Evolutionary conservation across 2,113 vertebrate species (phyloP), one percentile per base, ranked within the genome.

Genomic region (Malurus melanocephalus): DNA sequence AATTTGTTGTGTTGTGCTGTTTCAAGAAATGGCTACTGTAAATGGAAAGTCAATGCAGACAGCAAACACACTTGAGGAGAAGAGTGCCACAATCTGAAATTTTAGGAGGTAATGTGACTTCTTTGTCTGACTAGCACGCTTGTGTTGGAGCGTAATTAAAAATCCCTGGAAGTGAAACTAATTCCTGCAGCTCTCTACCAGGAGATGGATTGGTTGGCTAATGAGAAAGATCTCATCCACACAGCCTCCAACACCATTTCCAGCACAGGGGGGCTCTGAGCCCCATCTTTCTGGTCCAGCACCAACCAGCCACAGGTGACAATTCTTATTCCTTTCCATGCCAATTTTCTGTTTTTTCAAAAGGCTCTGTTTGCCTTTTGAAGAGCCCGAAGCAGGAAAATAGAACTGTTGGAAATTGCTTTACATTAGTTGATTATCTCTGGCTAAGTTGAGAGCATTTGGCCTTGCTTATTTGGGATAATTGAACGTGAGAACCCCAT

Each of bases 361-460:
- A 38, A 38, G 23, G n/a, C 9, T 48, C 49, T 55, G 35, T 24
- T 64, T 42, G 22, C 4, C 10, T 55, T 75, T 75, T 52, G 12
- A 74, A 73, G 66, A 90, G 77, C 77, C 88, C 21, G 46, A 78
- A 95, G 88, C 74, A 88, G 66, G 65, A 91, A 88, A 90, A 81
- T 35, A 61, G 51, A 85, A 65, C 62, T 76, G 84, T 82, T 87
- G 86, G 80, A 94, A 93, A 94, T 90, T 92, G 84, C 55, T 79
- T 93, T 86, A 55, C 20, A 76, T 95, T 88, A 92, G 86, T 87
- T 88, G 84, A 95, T 94, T 95, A 94, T 94, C 84, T 94, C 86
- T 92, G 81, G 86, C 68, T 85, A 93, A 90, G 78, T 87, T 80
- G 90, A 88, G 81, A 90, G 82, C 65, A 75, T 92, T 95, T 91